These are phyloP conservation scores for Embiotoca jacksoni DNA, from an alignment of 2,113 vertebrate species.

Conservation along the genomic window DNA sequence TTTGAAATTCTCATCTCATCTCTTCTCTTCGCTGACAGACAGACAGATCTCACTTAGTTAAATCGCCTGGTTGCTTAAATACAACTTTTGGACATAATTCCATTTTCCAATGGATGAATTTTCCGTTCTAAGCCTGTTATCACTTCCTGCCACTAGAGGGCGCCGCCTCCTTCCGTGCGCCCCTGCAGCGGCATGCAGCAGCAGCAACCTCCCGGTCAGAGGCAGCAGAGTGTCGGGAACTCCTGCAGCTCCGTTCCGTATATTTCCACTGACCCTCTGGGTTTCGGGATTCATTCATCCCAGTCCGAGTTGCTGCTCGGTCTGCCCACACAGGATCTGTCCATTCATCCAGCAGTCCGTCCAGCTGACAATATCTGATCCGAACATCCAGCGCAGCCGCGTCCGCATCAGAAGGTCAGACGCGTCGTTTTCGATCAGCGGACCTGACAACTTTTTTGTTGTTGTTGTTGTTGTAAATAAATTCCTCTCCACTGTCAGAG, in stretches of 20 bases:
- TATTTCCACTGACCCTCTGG: constrained; percentile 41
- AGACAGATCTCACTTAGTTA: too few relatives aligned
- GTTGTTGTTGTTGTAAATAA: not conserved
- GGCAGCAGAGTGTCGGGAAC: constrained; percentile 44
- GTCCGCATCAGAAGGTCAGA: constrained; percentile 48
- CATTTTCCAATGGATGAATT: too few relatives aligned
- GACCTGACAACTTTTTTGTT: constrained; percentile 40
- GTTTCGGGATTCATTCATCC: constrained; percentile 52
- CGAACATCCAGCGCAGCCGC: not conserved
- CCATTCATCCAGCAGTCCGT: not conserved
- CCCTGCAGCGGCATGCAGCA: constrained; percentile 47
- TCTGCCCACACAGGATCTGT: not conserved
- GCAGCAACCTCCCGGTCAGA: constrained; percentile 25
- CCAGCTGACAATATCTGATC: not conserved
- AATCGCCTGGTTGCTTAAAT: too few relatives aligned
- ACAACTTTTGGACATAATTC: too few relatives aligned
- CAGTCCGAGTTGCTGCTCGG: constrained; percentile 38
- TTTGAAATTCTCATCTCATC: too few relatives aligned
- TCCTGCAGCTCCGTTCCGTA: constrained; percentile 52
- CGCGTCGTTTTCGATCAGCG: constrained; percentile 15
- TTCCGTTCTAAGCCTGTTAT: not conserved
- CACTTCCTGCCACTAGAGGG: constrained; percentile 26
- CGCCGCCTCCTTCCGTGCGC: not conserved
- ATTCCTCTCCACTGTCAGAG: not conserved
- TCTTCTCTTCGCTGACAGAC: too few relatives aligned